These are phyloP conservation scores for Erythrolamprus reginae DNA, from an alignment of 2,113 vertebrate genomes.

Conservation along the genomic window DNA sequence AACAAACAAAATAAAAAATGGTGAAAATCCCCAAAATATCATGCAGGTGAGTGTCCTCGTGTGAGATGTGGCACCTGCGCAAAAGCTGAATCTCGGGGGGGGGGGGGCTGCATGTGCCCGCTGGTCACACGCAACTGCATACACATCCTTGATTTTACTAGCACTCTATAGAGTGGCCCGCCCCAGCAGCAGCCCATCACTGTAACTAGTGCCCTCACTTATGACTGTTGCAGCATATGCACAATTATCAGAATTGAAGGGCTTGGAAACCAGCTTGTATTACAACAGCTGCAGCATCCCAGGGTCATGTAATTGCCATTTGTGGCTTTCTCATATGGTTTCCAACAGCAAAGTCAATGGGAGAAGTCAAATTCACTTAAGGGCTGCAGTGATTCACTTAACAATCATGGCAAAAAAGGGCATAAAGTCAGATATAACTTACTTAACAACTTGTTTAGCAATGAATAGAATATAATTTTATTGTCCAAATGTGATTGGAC, in stretches of 20 bases:
- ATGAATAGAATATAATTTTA: no score
- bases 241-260: background rate
- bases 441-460: background rate
- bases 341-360: background rate
- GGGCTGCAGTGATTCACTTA: background rate
- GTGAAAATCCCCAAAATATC: no score
- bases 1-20: no score
- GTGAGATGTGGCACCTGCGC: no score
- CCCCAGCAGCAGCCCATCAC: no score
- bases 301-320: background rate
- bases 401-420: background rate
- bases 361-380: background rate
- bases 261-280: background rate
- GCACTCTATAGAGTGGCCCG: no score
- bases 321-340: background rate
- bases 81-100: no score
- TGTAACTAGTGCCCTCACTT: background rate
- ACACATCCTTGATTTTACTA: no score
- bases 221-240: background rate
- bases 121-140: no score
- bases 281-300: background rate
- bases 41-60: no score
- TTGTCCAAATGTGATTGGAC: no score
- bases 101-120: no score
- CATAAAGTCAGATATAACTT: background rate